Base-by-base conservation (phyloP, 2,888 invertebrate genomes). In the Sarcophaga subvicina region DNA sequence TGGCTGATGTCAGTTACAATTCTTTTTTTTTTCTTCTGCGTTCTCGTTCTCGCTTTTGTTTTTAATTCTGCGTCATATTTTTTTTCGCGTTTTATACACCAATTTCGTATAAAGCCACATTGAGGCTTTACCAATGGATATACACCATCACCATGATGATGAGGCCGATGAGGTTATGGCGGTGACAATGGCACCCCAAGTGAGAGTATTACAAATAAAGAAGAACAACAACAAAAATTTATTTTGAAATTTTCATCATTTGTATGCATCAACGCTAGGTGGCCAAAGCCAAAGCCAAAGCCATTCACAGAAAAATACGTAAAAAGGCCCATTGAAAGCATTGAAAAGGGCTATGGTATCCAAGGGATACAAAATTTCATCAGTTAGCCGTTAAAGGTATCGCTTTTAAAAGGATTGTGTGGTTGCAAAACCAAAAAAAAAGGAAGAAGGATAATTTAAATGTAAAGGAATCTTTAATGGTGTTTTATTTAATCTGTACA, bases 51-150 rank as follows among this genome's bases (percentile, higher is more conserved):
- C 4, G 54, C 3, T 54, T 49, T 49, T 49, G 54, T 14, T 54
- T 49, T 49, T 49, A 49, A 14, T 66, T 12, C 12, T 67, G n/a
- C 27, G 10, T 22, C 45, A 45, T 3, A 20, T 45, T 17, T 17
- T 67, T 45, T 67, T 12, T 14, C 54, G 5, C 54, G 12, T 54
- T 54, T 54, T 14, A 5, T 54, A 4, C 54, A 54, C 14, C 54
- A 54, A 54, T 54, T 25, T 22, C 25, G 49, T 2, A 27, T 75
- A 72, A 79, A 75, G 75, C 75, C 77, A 75, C 75, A 69, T 69
- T 83, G 78, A 87, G 80, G 78, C 80, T 80, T 20, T 49, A 75
- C 75, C 83, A 72, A 67, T 81, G 75, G 59, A 71, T 76, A 64
- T 27, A 76, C 69, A 76, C 69, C 62, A 20, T 4, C 11, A 45